Evolutionary conservation across 1,140 invertebrate genomes (phyloP).

Genomic region (Drosophila prosaltans): DNA sequence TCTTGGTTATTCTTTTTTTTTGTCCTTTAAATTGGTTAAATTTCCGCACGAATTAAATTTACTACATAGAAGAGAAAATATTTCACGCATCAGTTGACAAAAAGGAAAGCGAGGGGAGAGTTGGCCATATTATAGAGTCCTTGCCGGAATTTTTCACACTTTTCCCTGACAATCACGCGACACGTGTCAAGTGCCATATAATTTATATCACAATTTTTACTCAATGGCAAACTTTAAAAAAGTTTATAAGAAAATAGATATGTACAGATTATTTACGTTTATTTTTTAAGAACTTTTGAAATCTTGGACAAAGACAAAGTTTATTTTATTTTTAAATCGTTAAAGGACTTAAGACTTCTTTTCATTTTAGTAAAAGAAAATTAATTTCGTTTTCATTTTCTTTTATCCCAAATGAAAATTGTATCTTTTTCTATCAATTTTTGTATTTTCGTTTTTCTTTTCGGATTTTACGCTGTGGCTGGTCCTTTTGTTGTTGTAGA

Average conservation of each 20-base stretch:
- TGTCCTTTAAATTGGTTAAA: slow-evolving; percentile 78
- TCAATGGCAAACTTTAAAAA: slow-evolving; percentile 34
- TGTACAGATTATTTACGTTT: slow-evolving; percentile 30
- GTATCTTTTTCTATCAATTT: slow-evolving; percentile 58
- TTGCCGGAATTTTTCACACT: slow-evolving; percentile 79
- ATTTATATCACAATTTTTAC: slow-evolving; percentile 55
- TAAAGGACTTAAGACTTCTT: slow-evolving; percentile 2
- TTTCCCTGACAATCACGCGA: slow-evolving; percentile 70
- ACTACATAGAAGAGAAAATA: slow-evolving; percentile 56
- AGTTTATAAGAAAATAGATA: slow-evolving; percentile 24
- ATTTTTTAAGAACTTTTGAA: neutral
- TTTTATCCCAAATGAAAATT: slow-evolving; percentile 34
- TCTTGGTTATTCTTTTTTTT: slow-evolving; percentile 33
- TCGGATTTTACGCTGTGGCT: slow-evolving; percentile 64
- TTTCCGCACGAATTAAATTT: slow-evolving; percentile 81
- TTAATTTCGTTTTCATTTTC: slow-evolving; percentile 61
- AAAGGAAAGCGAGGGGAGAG: slow-evolving; percentile 45
- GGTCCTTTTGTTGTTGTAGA: slow-evolving; percentile 63
- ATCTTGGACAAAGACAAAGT: slow-evolving; percentile 56
- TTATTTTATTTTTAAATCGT: neutral
- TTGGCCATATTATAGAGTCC: slow-evolving; percentile 71
- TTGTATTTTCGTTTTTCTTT: neutral
- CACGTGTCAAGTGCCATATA: slow-evolving; percentile 78
- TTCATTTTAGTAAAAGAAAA: slow-evolving; percentile 50
- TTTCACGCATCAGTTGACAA: slow-evolving; percentile 71